Evolutionary conservation across 2,888 invertebrate species (phyloP), one percentile per base, ranked within the genome.

Genomic region (Loripinus fragilis): DNA sequence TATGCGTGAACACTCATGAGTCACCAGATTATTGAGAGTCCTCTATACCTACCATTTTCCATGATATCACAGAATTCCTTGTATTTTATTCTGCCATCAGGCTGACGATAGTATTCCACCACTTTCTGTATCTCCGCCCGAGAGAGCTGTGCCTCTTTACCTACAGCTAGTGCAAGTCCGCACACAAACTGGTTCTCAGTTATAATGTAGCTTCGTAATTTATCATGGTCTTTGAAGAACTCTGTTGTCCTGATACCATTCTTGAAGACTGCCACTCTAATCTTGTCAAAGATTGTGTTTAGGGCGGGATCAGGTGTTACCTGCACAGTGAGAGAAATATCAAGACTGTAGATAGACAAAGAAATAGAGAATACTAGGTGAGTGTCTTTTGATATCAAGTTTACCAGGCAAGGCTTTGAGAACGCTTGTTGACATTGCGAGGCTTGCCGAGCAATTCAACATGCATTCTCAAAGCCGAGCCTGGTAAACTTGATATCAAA

Each of bases 101-200:
- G 83, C n/a, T 87, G 87, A 45, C 91, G 86, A 85, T 93, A 93
- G 78, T 89, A 93, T 75, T 93, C 92, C 12, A 91, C 90, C 28
- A 94, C 83, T 76, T 92, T 93, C 76, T 92, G 92, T 45, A 93
- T 92, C 69, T 94, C 93, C 3, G 87, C 83, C 7, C 91, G 83
- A 0, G 90, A 89, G 5, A 94, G 89, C 77, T 92, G 91, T 5
- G 93, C 92, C 80, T 93, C 92, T 78, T 93, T 93, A 17, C 93
- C 93, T 48, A 92, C 90, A 52, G 92, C 93, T 55, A 93, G 83
- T 8, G 91, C 89, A 28, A 94, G 86, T 12, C 92, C 93, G 86
- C 93, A 92, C 20, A 91, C 83, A 88, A 94, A 94, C 90, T 94
- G 94, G 77, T 92, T 91, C 81, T 93, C 93, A 38, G 93, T 93